Conservation (phyloP, 2,888 invertebrate genomes). For the Incurvaria masculella region DNA sequence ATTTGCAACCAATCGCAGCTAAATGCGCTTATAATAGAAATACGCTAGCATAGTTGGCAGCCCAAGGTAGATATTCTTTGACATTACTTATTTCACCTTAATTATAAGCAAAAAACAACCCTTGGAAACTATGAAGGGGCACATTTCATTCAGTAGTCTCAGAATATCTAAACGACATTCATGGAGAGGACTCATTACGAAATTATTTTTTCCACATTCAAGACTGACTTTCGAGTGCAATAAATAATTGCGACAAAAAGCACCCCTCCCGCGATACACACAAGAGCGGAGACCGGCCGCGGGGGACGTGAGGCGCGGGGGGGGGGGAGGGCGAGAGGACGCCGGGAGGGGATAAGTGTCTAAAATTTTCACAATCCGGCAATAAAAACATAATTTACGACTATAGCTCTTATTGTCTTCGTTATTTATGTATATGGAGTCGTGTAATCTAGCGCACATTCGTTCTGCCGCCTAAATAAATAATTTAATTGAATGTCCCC, state of each 20-base stretch:
- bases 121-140: too few relatives aligned
- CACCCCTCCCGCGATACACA: not conserved
- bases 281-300: conserved; percentile 4
- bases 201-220: not conserved
- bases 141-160: too few relatives aligned
- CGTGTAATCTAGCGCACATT: conserved; percentile 50
- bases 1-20: too few relatives aligned
- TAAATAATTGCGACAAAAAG: conserved; percentile 55
- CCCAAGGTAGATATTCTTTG: too few relatives aligned
- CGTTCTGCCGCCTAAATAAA: conserved; percentile 47
- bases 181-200: not conserved
- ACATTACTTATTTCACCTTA: too few relatives aligned
- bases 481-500: conserved; percentile 56
- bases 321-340: conserved; percentile 17
- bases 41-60: too few relatives aligned
- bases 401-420: conserved; percentile 58
- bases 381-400: conserved; percentile 59
- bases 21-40: too few relatives aligned
- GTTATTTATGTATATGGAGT: conserved; percentile 58
- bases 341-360: conserved; percentile 44
- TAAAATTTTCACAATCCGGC: conserved; percentile 58
- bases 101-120: too few relatives aligned
- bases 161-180: too few relatives aligned
- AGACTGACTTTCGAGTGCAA: conserved; percentile 39
- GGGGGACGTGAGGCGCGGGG: conserved; percentile 3